Evolutionary conservation across 1,140 invertebrate genomes (phyloP), one percentile per base, ranked within the genome.

Genomic region (Drosophila littoralis): DNA sequence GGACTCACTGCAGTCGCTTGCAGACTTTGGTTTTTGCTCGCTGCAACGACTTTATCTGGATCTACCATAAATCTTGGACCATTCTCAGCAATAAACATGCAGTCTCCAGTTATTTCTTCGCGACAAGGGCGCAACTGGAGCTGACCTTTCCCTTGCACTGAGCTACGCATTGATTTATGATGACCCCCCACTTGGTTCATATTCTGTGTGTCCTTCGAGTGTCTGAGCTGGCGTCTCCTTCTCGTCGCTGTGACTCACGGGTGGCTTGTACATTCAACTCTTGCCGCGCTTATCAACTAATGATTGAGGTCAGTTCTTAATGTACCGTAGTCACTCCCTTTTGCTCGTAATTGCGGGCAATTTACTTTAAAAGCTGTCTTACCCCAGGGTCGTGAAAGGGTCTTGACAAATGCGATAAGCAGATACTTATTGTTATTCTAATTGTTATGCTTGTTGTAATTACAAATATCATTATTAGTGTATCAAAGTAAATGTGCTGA

Each of bases 221-320:
- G 58, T 66, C 52, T 54, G 60, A 43, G 22, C 46, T 48, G 58
- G 42, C 78, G 66, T 64, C 77, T 85, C 72, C 73, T 64, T 43
- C 45, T 46, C 42, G 54, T 46, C 57, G 32, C 67, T 51, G 40
- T 55, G 65, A 50, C 61, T 54, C 42, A 51, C 43, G 60, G 43
- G 40, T 22, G 65, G 57, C 52, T 70, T 46, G 79, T 68, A 65
- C 78, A 79, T 68, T 43, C 50, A 50, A 68, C 60, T 61, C 66
- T 70, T 51, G 52, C 50, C 42, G 72, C 43, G 66, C 79, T 86
- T 82, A 82, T 80, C 83, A 88, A 83, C 83, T 82, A 88, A 88
- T 88, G 83, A 88, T 88, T 88, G 83, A 88, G 83, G 83, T 88
- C 79, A 88, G 72, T 77, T 82, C 51, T 64, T 67, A 61, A 66